Evolutionary conservation across 1,140 invertebrate species (phyloP), one percentile per base, ranked within the genome.

Genomic region (Lordiphosa stackelbergi): DNA sequence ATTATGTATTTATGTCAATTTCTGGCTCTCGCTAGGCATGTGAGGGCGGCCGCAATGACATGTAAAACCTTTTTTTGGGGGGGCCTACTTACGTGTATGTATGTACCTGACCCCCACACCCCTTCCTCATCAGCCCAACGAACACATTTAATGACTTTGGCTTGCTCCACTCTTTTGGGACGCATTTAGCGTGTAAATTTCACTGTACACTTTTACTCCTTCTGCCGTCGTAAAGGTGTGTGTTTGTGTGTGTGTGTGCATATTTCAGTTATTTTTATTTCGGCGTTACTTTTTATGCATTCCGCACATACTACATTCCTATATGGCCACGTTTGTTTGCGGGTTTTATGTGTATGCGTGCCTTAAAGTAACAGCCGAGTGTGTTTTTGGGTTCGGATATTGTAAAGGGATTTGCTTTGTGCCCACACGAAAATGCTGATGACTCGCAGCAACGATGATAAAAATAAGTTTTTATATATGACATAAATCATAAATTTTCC

Each of bases 1-100:
- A 84, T 84, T 84, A 84, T 78, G 78, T 84, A 84, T 84, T 84
- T 84, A 84, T 84, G 78, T 78, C 78, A 78, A 84, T 84, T 84
- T 84, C 78, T 73, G 70, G 66, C 65, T 69, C 69, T 45, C 57
- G 54, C 52, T 66, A 61, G 48, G 52, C 66, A 53, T 51, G 53
- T 52, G 46, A 56, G 53, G 57, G 57, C 55, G 34, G 48, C 73
- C 65, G 74, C 70, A 74, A 75, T 61, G 75, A 79, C 75, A 79
- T 79, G 75, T 79, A 79, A 79, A 79, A 79, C 75, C 75, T 79
- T 79, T 81, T 79, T 81, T 81, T 81, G 68, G 66, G 35, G 43
- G 59, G 46, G 74, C 66, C 68, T 61, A 65, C 63, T 58, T 16
- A 8, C 34, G 36, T 31, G 28, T 55, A 45, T 42, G 41, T 48